These are phyloP conservation scores for Eleutherodactylus coqui DNA, from an alignment of 2,797 vertebrate species.

Conservation along the genomic window DNA sequence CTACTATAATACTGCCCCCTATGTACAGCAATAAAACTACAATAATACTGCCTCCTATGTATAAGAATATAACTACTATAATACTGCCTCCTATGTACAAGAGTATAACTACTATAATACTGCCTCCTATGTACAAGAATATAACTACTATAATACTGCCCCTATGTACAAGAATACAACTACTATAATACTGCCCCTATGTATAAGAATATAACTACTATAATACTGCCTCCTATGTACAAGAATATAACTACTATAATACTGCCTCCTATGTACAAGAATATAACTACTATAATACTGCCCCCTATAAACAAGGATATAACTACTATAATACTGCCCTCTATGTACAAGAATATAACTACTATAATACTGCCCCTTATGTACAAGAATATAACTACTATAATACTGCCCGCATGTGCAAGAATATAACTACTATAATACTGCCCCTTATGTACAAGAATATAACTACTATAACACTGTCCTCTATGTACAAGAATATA, in stretches of 20 bases:
- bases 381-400: too few relatives aligned
- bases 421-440: too few relatives aligned
- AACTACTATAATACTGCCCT: too few relatives aligned
- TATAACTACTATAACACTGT: too few relatives aligned
- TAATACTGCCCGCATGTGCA: too few relatives aligned
- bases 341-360: too few relatives aligned
- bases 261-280: not conserved
- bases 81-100: not conserved
- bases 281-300: not conserved
- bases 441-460: too few relatives aligned
- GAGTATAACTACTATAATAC: not conserved
- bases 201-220: not conserved
- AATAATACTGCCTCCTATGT: not conserved
- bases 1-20: not conserved
- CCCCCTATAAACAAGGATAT: not conserved
- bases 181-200: not conserved
- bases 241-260: conserved; percentile 1
- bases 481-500: too few relatives aligned
- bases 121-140: not conserved
- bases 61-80: not conserved
- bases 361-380: too few relatives aligned
- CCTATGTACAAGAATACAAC: not conserved
- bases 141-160: not conserved
- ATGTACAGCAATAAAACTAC: not conserved
- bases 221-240: not conserved